Percentiles rank a stretch among this genome's conserved stretches.
These are phyloP conservation scores for Todiramphus chloris DNA, from an alignment of 2,113 vertebrate species.

Conservation along the genomic window DNA sequence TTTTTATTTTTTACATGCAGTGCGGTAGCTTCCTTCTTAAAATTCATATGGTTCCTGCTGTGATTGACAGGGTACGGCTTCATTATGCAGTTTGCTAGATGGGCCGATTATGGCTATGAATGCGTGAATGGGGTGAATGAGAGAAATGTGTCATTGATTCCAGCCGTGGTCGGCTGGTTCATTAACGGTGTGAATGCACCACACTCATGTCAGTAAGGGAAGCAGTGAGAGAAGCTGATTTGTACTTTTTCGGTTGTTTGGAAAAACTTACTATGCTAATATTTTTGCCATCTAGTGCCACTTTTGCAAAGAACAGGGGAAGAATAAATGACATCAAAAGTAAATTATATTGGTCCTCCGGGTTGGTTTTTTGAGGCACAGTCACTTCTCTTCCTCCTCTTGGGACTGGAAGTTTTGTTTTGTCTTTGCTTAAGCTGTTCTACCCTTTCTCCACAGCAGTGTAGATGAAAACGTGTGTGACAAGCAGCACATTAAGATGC, in stretches of 20 bases:
- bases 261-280: constrained; percentile 29
- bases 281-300: background rate
- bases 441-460: background rate
- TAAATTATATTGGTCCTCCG: background rate
- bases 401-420: background rate
- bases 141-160: constrained; percentile 84
- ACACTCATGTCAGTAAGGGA: background rate
- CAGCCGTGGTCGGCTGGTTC: constrained; percentile 76
- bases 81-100: constrained; percentile 76
- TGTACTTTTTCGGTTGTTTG: constrained; percentile 42
- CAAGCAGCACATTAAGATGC: constrained; percentile 18
- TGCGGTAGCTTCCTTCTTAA: constrained; percentile 67
- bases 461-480: background rate
- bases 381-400: constrained; percentile 35
- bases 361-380: constrained; percentile 18
- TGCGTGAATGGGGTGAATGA: constrained; percentile 79
- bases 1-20: constrained; percentile 38
- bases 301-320: background rate
- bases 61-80: constrained; percentile 81
- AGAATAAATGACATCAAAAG: constrained; percentile 25
- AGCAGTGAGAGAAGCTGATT: constrained; percentile 14
- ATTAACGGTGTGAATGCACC: constrained; percentile 77
- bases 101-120: constrained; percentile 77
- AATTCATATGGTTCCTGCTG: constrained; percentile 59
- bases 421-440: background rate